Percentiles rank a stretch among this genome's conserved stretches.
phyloP scores from a whole-genome alignment of 2,888 invertebrate species.

The Luperina nickerlii region DNA sequence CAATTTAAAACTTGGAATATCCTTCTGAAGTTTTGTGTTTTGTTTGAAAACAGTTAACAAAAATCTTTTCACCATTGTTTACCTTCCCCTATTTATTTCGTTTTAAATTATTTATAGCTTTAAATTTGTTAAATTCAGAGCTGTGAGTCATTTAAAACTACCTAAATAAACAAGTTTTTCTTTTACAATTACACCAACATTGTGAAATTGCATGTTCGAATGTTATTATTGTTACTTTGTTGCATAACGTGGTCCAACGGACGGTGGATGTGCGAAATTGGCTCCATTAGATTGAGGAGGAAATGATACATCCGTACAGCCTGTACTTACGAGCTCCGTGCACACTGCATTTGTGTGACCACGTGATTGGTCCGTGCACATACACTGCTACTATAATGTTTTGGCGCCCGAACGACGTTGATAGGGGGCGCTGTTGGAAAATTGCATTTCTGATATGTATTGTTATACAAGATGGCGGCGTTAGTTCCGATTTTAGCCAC shows the following conservation, averaged over 20 bases:
- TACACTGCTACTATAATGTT: not conserved
- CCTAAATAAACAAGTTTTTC: not conserved
- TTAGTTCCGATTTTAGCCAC: not conserved
- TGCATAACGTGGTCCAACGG: slow-evolving; percentile 29
- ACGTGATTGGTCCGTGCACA: slow-evolving; percentile 16
- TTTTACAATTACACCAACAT: not conserved
- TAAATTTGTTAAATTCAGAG: not conserved
- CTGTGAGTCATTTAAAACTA: not conserved
- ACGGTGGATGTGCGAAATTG: slow-evolving; percentile 48
- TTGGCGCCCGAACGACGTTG: not conserved
- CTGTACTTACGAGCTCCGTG: slow-evolving; percentile 22
- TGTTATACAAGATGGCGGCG: not conserved
- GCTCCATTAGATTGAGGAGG: slow-evolving; percentile 34
- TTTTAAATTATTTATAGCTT: not conserved
- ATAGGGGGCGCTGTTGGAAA: not conserved
- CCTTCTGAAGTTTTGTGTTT: too few species aligned
- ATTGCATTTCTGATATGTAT: not conserved
- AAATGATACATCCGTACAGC: slow-evolving; percentile 50
- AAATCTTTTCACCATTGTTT: not conserved
- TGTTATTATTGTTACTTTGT: slow-evolving; percentile 24
- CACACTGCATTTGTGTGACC: not conserved
- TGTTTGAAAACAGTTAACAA: not conserved
- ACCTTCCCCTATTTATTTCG: not conserved
- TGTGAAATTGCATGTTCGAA: slow-evolving; percentile 12
- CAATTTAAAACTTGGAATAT: too few species aligned